Conservation (phyloP, 2,888 invertebrate species). For the Acanthosoma haemorrhoidale region DNA sequence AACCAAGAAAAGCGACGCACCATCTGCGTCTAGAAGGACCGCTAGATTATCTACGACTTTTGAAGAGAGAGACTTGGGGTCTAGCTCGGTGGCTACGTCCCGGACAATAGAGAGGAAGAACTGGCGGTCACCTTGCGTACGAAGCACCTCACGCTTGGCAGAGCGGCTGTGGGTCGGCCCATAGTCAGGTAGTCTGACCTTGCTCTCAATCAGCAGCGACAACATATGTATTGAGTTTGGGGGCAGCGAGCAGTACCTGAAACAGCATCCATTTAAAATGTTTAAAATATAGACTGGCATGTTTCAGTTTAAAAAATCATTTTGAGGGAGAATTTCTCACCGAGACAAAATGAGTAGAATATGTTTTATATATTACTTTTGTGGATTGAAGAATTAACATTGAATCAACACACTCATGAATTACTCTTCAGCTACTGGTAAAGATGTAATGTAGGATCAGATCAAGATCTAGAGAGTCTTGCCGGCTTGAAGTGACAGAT, state of each 20-base stretch:
- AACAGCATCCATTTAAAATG: constrained; percentile 24
- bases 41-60: constrained; percentile 50
- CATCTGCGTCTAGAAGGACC: constrained; percentile 50
- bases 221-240: constrained; percentile 51
- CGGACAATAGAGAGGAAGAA: constrained; percentile 52
- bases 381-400: too few relatives aligned
- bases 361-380: too few relatives aligned
- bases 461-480: too few relatives aligned
- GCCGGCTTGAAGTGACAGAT: too few relatives aligned
- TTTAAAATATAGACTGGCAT: too few relatives aligned
- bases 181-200: constrained; percentile 49
- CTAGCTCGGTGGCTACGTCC: constrained; percentile 52
- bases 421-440: too few relatives aligned
- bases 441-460: too few relatives aligned
- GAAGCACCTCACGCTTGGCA: constrained; percentile 46
- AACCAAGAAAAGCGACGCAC: constrained; percentile 50
- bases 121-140: constrained; percentile 48
- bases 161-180: constrained; percentile 49
- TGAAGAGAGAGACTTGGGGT: constrained; percentile 49
- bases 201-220: constrained; percentile 51
- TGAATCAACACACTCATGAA: too few relatives aligned
- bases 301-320: too few relatives aligned
- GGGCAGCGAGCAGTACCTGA: constrained; percentile 50
- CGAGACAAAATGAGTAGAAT: too few relatives aligned
- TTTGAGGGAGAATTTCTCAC: too few relatives aligned